A percentile compares a stretch with the other conserved stretches of the same genome.
Conservation (phyloP, 2,113 vertebrate species). For the Procavia capensis region DNA sequence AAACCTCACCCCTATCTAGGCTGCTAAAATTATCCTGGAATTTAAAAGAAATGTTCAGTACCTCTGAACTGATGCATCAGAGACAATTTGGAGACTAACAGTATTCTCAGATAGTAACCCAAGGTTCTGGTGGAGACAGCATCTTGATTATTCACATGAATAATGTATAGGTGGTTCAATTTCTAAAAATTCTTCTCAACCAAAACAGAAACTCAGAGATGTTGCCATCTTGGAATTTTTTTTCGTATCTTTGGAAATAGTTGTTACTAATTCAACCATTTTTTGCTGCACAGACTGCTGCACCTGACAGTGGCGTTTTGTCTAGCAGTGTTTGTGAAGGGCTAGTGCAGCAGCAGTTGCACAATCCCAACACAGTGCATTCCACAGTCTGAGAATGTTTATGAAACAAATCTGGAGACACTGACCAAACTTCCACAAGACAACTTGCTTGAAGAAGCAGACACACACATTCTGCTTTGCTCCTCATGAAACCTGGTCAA, state of each 20-base stretch:
- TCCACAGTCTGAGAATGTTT: not conserved
- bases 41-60: not conserved
- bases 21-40: not conserved
- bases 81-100: not conserved
- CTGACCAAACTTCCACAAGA: not conserved
- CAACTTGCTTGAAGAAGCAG: not conserved
- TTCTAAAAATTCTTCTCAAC: slow-evolving; percentile 34
- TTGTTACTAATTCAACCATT: slow-evolving; percentile 1
- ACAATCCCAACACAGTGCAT: not conserved
- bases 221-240: not conserved
- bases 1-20: not conserved
- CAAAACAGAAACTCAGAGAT: slow-evolving; percentile 51
- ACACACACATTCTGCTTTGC: not conserved
- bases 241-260: slow-evolving; percentile 48
- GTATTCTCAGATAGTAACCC: not conserved
- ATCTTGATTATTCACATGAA: not conserved
- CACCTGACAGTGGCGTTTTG: not conserved
- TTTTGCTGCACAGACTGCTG: not conserved
- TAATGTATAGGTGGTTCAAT: not conserved
- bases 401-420: not conserved
- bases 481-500: not conserved
- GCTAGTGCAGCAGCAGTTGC: not conserved
- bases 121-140: not conserved
- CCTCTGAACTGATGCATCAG: not conserved
- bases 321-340: not conserved